A percentile compares a stretch with the other conserved stretches of the same genome.
phyloP scores from a whole-genome alignment of 1,140 invertebrate species.

The Drosophila sechellia region DNA sequence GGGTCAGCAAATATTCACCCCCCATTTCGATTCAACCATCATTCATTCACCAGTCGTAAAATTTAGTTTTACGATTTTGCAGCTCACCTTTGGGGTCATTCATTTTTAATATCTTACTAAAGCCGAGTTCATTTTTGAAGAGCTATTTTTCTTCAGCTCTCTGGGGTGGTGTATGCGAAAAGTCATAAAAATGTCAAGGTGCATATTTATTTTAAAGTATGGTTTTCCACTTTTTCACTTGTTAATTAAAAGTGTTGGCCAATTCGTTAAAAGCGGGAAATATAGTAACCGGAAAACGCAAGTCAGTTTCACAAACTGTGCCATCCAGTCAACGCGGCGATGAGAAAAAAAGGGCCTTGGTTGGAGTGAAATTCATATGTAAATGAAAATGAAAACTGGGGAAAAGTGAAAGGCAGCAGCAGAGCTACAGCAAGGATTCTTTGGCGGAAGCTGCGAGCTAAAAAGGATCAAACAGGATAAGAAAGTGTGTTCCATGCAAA shows the following conservation, averaged over 20 bases:
- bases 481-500: constrained; percentile 29
- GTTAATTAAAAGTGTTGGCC: constrained; percentile 53
- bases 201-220: constrained; percentile 32
- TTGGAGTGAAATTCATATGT: constrained; percentile 26
- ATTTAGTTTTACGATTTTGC: constrained; percentile 55
- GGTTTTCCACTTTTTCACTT: constrained; percentile 24
- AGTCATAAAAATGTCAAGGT: constrained; percentile 53
- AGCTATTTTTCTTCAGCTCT: constrained; percentile 17
- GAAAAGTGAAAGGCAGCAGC: constrained; percentile 1
- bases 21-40: constrained; percentile 8
- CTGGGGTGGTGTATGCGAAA: constrained; percentile 22
- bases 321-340: background rate
- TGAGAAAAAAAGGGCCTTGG: constrained; percentile 8
- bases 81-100: constrained; percentile 25
- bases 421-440: constrained; percentile 1
- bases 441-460: constrained; percentile 1
- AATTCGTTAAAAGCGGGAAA: constrained; percentile 24
- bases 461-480: constrained; percentile 34
- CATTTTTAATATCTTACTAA: constrained; percentile 55
- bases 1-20: constrained; percentile 1
- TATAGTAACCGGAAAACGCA: background rate
- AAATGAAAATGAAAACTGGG: constrained; percentile 14
- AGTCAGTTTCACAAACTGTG: background rate
- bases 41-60: constrained; percentile 40
- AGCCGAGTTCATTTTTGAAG: constrained; percentile 19